phyloP scores from a whole-genome alignment of 2,888 invertebrate species.

The Ormyrus thymus region DNA sequence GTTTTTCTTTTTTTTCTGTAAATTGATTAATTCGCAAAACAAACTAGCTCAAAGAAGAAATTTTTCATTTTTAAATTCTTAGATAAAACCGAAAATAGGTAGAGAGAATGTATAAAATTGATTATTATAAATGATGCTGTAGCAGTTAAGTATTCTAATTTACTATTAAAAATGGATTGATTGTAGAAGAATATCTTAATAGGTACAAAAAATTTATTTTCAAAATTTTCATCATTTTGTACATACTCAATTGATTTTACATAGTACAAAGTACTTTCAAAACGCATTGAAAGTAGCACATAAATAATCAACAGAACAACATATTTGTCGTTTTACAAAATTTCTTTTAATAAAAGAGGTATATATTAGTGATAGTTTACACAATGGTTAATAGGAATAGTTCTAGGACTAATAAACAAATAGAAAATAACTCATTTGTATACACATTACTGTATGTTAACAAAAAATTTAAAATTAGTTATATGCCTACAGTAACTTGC shows the following conservation, averaged over 20 bases:
- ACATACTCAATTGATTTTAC: conserved; percentile 17
- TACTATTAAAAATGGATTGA: neutral
- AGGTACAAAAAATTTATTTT: conserved; percentile 49
- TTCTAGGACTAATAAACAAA: conserved; percentile 35
- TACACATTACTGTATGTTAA: conserved; percentile 44
- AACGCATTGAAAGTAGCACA: conserved; percentile 44
- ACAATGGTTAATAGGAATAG: conserved; percentile 27
- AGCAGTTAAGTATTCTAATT: neutral
- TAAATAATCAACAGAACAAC: conserved; percentile 32
- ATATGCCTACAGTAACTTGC: conserved; percentile 31
- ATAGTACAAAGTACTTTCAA: conserved; percentile 30
- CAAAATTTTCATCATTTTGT: conserved; percentile 46
- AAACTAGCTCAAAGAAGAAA: too few relatives aligned
- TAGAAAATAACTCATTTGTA: conserved; percentile 43
- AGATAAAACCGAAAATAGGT: too few relatives aligned
- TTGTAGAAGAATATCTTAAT: neutral
- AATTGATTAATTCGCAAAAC: too few relatives aligned
- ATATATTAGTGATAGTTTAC: conserved; percentile 33
- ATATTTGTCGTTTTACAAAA: conserved; percentile 31
- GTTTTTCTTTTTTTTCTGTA: too few relatives aligned
- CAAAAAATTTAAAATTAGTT: conserved; percentile 37
- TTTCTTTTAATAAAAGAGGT: conserved; percentile 16
- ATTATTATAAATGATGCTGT: too few relatives aligned
- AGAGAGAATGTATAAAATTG: too few relatives aligned
- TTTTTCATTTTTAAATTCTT: too few relatives aligned